Conservation (phyloP, 2,113 vertebrate species). For the Hydrolagus affinis region DNA sequence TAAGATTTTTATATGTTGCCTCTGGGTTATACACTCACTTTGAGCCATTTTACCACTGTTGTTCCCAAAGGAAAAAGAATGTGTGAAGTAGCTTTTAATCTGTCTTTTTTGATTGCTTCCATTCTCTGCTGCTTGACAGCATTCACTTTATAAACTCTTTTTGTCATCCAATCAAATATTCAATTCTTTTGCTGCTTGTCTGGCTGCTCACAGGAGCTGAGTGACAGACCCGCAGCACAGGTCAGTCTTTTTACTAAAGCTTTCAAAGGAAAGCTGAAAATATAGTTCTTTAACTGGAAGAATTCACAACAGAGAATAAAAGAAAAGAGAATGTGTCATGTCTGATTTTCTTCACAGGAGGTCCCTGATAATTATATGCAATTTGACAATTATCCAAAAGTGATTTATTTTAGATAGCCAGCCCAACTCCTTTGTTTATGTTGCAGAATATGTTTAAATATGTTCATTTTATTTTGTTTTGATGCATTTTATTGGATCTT, state of each 20-base stretch:
- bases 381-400: neutral
- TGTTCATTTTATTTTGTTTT: neutral
- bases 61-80: neutral
- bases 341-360: neutral
- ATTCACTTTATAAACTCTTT: conserved; percentile 35
- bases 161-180: conserved; percentile 39
- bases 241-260: conserved; percentile 33
- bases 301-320: neutral
- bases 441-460: neutral
- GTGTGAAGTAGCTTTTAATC: conserved; percentile 32
- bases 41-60: neutral
- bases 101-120: conserved; percentile 22
- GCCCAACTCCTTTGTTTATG: neutral
- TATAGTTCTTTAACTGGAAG: conserved; percentile 37
- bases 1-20: neutral
- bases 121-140: conserved; percentile 36
- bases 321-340: neutral
- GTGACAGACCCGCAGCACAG: conserved; percentile 26
- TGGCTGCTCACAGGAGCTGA: conserved; percentile 34
- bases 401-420: neutral
- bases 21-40: conserved; percentile 26
- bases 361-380: neutral
- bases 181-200: conserved; percentile 35
- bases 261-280: conserved; percentile 40
- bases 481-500: neutral